Conservation (phyloP, 1,140 invertebrate genomes). For the Cyphomyrmex costatus region DNA sequence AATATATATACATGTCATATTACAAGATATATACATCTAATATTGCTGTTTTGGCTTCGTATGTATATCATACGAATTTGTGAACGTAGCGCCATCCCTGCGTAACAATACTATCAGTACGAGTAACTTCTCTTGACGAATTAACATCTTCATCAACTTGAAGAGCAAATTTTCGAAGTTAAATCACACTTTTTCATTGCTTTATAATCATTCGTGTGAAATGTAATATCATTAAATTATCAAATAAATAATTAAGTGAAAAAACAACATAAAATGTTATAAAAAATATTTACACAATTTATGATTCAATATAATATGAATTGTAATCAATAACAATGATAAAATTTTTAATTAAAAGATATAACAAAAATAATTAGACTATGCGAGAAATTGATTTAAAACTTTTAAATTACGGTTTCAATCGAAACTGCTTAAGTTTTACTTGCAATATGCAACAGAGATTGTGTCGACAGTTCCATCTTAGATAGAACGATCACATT, state of each 20-base stretch:
- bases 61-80: conserved; percentile 53
- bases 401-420: conserved; percentile 1
- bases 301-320: not conserved
- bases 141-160: conserved; percentile 3
- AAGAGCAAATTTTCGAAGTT: conserved; percentile 16
- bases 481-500: conserved; percentile 37
- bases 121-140: conserved; percentile 30
- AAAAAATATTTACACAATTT: conserved; percentile 20
- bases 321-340: not conserved
- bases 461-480: conserved; percentile 15
- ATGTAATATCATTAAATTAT: not conserved
- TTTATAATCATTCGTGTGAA: conserved; percentile 5
- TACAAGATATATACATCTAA: conserved; percentile 85
- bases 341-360: not conserved
- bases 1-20: conserved; percentile 81
- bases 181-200: not conserved
- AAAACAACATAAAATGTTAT: conserved; percentile 3
- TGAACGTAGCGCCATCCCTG: conserved; percentile 61
- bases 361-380: not conserved
- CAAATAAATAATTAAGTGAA: not conserved
- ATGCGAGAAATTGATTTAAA: not conserved
- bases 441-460: conserved; percentile 28
- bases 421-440: not conserved
- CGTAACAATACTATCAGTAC: conserved; percentile 57
- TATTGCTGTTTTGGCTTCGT: conserved; percentile 83